Conservation (phyloP, 2,113 vertebrate species). For the Rhinolophus ferrumequinum region DNA sequence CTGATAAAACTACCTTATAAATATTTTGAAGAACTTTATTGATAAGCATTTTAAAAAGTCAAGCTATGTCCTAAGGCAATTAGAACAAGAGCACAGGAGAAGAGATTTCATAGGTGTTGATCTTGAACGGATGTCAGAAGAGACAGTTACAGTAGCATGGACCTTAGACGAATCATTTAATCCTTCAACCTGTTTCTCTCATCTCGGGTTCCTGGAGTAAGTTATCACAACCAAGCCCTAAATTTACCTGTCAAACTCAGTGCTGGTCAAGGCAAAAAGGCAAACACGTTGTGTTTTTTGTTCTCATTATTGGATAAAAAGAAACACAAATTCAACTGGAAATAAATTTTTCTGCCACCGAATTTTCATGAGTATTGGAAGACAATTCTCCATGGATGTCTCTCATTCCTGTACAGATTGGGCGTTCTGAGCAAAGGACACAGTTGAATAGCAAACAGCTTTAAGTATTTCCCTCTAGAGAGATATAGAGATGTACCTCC, state of each 20-base stretch:
- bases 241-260: background rate
- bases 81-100: background rate
- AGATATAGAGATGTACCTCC: background rate
- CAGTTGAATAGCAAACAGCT: background rate
- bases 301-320: background rate
- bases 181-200: background rate
- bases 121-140: background rate
- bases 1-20: background rate
- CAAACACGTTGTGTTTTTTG: background rate
- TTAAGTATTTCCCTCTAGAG: background rate
- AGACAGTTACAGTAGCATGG: background rate
- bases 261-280: background rate
- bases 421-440: background rate
- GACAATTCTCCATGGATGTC: background rate
- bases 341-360: slow-evolving; percentile 18
- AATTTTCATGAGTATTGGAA: background rate
- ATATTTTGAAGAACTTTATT: slow-evolving; percentile 26
- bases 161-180: background rate
- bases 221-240: background rate
- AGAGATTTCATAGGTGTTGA: background rate
- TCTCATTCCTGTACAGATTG: background rate
- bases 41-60: background rate
- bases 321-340: background rate
- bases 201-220: background rate
- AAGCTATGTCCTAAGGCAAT: background rate